These are phyloP conservation scores for Emydura subglobosa DNA, from an alignment of 2,113 vertebrate species.

Conservation along the genomic window DNA sequence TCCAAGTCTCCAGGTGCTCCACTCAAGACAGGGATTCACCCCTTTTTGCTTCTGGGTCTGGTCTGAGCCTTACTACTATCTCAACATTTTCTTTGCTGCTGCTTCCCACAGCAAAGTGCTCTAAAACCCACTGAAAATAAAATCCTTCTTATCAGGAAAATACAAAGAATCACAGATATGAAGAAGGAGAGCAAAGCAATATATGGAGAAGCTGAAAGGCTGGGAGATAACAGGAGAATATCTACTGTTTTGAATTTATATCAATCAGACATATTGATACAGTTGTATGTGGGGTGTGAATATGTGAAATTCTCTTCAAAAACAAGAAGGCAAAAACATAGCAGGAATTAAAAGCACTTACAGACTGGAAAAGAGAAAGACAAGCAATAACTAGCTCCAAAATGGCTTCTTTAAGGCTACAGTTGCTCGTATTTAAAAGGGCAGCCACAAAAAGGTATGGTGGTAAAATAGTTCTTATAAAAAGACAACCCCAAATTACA, in stretches of 20 bases:
- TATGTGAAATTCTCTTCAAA: background rate
- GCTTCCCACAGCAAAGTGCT: background rate
- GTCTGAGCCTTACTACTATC: background rate
- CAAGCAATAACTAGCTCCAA: background rate
- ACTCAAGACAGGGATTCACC: background rate
- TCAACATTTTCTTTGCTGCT: background rate
- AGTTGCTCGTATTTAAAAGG: background rate
- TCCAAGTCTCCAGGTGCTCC: fast-evolving
- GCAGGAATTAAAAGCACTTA: background rate
- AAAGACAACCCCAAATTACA: background rate
- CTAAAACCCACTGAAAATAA: background rate
- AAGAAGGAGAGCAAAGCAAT: background rate
- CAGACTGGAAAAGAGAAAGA: background rate
- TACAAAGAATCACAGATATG: background rate
- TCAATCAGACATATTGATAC: background rate
- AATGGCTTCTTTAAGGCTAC: background rate
- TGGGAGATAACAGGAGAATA: background rate
- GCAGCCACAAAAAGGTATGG: background rate
- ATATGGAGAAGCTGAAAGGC: background rate
- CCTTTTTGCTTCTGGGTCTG: background rate
- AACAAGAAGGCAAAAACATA: background rate
- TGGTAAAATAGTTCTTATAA: background rate
- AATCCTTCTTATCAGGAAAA: background rate
- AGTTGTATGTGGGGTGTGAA: background rate
- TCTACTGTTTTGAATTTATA: background rate